Evolutionary conservation across 2,888 invertebrate species (phyloP).

Genomic region (Lasioglossum marginatum): DNA sequence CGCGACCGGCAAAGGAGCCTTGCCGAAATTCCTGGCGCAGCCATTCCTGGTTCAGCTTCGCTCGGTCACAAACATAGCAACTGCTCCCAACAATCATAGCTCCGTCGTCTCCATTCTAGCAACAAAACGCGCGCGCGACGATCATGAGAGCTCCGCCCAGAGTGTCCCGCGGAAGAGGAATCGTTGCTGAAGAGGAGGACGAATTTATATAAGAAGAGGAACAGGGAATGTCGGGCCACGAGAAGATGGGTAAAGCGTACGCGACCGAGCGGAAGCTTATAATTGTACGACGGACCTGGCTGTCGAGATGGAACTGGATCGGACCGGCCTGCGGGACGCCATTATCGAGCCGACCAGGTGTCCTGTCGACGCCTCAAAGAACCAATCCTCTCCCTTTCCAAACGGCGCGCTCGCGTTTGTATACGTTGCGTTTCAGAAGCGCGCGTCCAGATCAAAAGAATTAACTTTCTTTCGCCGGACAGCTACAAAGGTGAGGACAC

Average conservation of each 20-base stretch:
- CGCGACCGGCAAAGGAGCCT: constrained; percentile 35
- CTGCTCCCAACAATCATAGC: not conserved
- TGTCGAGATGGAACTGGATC: constrained; percentile 62
- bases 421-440: constrained; percentile 18
- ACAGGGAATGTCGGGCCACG: constrained; percentile 31
- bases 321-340: constrained; percentile 66
- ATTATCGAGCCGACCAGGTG: constrained; percentile 79
- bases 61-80: not conserved
- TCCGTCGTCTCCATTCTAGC: constrained; percentile 14
- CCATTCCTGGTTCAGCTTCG: not conserved
- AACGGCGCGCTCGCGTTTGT: constrained; percentile 28
- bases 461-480: constrained; percentile 40
- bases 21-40: constrained; percentile 37
- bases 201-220: constrained; percentile 41
- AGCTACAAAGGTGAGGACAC: constrained; percentile 37
- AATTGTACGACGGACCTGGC: constrained; percentile 69
- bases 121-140: constrained; percentile 49
- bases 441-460: constrained; percentile 42
- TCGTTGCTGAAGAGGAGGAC: not conserved
- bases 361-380: constrained; percentile 80
- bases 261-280: constrained; percentile 76
- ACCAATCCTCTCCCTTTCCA: constrained; percentile 58
- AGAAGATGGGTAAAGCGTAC: constrained; percentile 42
- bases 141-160: constrained; percentile 61
- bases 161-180: constrained; percentile 5